Percentiles rank a stretch among this genome's conserved stretches.
Conservation (phyloP, 2,888 invertebrate species). For the Drosophila mulleri region DNA sequence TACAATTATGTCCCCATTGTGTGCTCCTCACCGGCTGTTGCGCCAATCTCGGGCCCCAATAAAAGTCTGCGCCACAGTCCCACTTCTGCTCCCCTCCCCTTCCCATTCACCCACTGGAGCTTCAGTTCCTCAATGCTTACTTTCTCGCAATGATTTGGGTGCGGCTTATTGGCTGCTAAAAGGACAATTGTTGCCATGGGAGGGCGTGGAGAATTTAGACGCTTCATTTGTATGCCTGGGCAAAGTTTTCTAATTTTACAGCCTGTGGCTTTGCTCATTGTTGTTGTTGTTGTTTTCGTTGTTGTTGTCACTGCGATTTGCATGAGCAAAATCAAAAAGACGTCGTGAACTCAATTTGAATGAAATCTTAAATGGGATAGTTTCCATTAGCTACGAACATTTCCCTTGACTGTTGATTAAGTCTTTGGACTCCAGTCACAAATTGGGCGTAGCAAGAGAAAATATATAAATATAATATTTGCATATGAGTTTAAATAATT, state of each 20-base stretch:
- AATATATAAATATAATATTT: too few relatives aligned
- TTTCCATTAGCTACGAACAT: not conserved
- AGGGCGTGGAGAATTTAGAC: conserved; percentile 33
- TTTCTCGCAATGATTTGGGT: conserved; percentile 44
- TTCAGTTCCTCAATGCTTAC: conserved; percentile 22
- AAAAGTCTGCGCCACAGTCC: conserved; percentile 42
- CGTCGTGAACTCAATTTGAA: conserved; percentile 32
- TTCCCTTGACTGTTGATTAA: not conserved
- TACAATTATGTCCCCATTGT: conserved; percentile 52
- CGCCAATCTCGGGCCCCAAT: conserved; percentile 41
- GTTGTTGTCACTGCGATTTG: conserved; percentile 1
- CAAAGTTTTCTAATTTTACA: conserved; percentile 49
- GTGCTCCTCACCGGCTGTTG: conserved; percentile 42
- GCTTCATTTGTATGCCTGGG: conserved; percentile 64
- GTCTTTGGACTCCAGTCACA: not conserved
- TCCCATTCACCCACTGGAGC: not conserved
- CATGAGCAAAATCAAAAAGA: conserved; percentile 23
- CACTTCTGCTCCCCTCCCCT: conserved; percentile 6
- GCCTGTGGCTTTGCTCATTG: conserved; percentile 29
- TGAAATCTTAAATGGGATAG: conserved; percentile 9
- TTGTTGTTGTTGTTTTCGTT: conserved; percentile 7
- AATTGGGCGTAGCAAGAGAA: too few relatives aligned
- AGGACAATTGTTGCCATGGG: conserved; percentile 40
- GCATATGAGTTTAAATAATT: not conserved
- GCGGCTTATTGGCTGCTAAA: conserved; percentile 61